These are phyloP conservation scores for Brachyalestes nurse DNA, from an alignment of 2,797 vertebrate genomes.

Conservation along the genomic window DNA sequence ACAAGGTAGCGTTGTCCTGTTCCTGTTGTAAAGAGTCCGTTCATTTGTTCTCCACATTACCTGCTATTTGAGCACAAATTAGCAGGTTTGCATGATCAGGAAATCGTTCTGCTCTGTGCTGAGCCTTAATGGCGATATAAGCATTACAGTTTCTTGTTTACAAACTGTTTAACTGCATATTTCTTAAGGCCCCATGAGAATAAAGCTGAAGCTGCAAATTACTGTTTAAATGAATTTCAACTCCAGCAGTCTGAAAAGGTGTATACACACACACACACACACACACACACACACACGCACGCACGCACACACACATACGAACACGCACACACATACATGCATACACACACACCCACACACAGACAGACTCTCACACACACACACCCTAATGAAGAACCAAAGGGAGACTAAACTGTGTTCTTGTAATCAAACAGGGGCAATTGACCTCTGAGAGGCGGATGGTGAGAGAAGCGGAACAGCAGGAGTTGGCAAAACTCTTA, in stretches of 20 bases:
- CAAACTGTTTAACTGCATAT: not conserved
- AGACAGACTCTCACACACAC: slow-evolving; percentile 15
- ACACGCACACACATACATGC: slow-evolving; percentile 10
- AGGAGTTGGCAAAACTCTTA: slow-evolving; percentile 23
- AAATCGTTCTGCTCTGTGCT: not conserved
- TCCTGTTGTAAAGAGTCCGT: not conserved
- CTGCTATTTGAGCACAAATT: not conserved
- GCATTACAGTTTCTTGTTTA: not conserved
- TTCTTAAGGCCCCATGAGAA: not conserved
- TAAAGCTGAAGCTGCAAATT: not conserved
- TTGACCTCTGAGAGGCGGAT: slow-evolving; percentile 16
- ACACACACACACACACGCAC: slow-evolving; percentile 12
- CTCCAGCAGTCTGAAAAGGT: not conserved
- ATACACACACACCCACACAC: too few species aligned
- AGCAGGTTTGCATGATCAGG: not conserved
- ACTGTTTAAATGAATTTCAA: not conserved
- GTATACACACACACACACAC: slow-evolving; percentile 14
- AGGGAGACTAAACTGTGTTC: slow-evolving; percentile 15
- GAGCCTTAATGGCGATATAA: not conserved
- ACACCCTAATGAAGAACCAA: slow-evolving; percentile 14
- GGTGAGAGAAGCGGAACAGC: slow-evolving; percentile 17
- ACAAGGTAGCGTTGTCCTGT: too few species aligned
- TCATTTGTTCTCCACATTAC: not conserved
- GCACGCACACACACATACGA: slow-evolving; percentile 10
- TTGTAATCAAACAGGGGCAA: slow-evolving; percentile 23